A percentile compares a stretch with the other conserved stretches of the same genome.
Evolutionary conservation across 2,888 invertebrate genomes (phyloP).

Genomic region (Drosophila recens): DNA sequence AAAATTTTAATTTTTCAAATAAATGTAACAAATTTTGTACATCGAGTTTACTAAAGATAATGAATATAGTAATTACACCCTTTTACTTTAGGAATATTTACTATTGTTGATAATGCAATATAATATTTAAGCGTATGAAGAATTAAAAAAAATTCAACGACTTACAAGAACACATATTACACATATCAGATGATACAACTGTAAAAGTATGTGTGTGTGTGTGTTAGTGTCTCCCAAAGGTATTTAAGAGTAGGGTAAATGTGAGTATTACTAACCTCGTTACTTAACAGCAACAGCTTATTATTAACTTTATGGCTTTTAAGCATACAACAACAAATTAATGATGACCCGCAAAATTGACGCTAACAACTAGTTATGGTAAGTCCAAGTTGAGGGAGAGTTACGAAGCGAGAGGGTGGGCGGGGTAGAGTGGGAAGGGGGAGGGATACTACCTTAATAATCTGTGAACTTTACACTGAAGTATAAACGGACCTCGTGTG

Average conservation of each 20-base stretch:
- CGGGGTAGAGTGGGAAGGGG: background rate
- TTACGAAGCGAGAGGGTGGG: background rate
- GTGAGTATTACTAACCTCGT: slow-evolving; percentile 68
- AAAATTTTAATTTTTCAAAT: too few relatives aligned
- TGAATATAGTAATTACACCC: too few relatives aligned
- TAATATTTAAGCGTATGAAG: background rate
- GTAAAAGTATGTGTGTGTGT: background rate
- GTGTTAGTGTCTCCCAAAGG: slow-evolving; percentile 37
- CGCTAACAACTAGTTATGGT: slow-evolving; percentile 64
- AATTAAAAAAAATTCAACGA: slow-evolving; percentile 1
- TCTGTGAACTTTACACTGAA: slow-evolving; percentile 74
- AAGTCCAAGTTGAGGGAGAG: slow-evolving; percentile 9
- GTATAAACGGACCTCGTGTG: slow-evolving; percentile 37
- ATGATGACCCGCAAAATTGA: slow-evolving; percentile 56
- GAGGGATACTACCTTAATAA: slow-evolving; percentile 49
- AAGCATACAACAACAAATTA: slow-evolving; percentile 28
- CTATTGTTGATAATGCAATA: too few relatives aligned
- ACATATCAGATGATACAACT: slow-evolving; percentile 9
- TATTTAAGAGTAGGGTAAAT: slow-evolving; percentile 51
- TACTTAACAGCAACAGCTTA: slow-evolving; percentile 57
- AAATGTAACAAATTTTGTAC: too few relatives aligned
- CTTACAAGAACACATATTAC: slow-evolving; percentile 23
- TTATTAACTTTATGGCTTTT: slow-evolving; percentile 61
- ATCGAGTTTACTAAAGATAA: too few relatives aligned
- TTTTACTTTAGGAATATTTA: too few relatives aligned